Evolutionary conservation across 1,140 invertebrate genomes (phyloP).

Genomic region (Delia radicum): DNA sequence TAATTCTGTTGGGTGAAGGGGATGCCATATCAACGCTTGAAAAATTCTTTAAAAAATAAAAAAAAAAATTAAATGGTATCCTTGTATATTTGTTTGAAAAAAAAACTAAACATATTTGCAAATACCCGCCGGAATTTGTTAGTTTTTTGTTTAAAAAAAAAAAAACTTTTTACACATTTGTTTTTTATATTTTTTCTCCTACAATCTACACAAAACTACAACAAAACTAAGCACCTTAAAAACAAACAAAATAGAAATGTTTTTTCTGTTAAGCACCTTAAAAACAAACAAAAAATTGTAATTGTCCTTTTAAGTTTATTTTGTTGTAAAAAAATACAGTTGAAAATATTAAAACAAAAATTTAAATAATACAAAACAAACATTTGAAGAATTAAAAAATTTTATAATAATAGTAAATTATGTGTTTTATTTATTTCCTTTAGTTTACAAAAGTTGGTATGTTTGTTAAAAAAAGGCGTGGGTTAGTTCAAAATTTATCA

Average conservation of each 20-base stretch:
- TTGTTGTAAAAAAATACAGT: not conserved
- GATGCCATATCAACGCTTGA: constrained; percentile 29
- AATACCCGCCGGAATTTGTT: constrained; percentile 14
- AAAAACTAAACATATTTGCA: not conserved
- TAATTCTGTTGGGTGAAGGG: constrained; percentile 4
- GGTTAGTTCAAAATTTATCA: not conserved
- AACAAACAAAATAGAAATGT: not conserved
- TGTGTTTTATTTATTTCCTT: constrained; percentile 11
- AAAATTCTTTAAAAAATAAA: constrained; percentile 3
- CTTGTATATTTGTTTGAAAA: not conserved
- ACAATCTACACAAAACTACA: not conserved
- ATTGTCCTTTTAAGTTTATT: constrained; percentile 1
- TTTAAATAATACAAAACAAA: constrained; percentile 13
- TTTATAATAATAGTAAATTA: not conserved
- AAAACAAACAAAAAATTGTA: not conserved
- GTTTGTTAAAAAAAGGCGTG: not conserved
- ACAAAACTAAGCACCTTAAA: not conserved
- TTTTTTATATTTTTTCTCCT: not conserved
- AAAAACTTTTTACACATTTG: not conserved
- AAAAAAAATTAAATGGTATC: not conserved
- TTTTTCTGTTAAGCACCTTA: not conserved
- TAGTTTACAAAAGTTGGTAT: not conserved
- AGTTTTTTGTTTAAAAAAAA: not conserved
- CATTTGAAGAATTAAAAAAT: constrained; percentile 24
- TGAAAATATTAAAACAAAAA: not conserved